These are phyloP conservation scores for Dasyornis broadbenti DNA, from an alignment of 2,113 vertebrate species.

Conservation along the genomic window DNA sequence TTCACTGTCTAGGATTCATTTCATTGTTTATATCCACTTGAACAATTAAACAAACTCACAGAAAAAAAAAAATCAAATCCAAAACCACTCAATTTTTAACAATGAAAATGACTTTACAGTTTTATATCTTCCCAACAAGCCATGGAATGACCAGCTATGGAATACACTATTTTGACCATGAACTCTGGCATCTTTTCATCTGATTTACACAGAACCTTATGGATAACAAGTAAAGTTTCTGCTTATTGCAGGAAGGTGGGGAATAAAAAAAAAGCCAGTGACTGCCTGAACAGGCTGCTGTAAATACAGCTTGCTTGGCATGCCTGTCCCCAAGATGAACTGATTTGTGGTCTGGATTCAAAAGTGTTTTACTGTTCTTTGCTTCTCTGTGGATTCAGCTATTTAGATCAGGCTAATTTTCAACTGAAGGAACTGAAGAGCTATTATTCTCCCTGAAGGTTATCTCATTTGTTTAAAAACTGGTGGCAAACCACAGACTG, in stretches of 20 bases:
- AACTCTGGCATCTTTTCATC: neutral
- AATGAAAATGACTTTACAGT: neutral
- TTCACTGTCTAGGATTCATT: neutral
- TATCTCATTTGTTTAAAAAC: slow-evolving; percentile 20
- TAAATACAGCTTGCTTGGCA: neutral
- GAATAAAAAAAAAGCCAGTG: neutral
- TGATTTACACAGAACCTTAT: neutral
- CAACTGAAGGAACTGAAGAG: slow-evolving; percentile 12
- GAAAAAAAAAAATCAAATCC: neutral
- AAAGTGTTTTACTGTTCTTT: slow-evolving; percentile 10
- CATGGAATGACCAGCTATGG: neutral
- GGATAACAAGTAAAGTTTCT: neutral
- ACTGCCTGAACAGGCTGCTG: neutral
- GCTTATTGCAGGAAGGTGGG: neutral
- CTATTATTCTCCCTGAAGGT: slow-evolving; percentile 2
- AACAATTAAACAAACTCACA: neutral
- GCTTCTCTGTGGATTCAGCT: neutral
- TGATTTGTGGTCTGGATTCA: slow-evolving; percentile 41
- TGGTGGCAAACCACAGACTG: slow-evolving; percentile 14
- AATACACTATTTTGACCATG: neutral
- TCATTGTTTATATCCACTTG: neutral
- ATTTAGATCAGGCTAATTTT: slow-evolving; percentile 50
- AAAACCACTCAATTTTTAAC: neutral
- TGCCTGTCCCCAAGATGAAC: neutral
- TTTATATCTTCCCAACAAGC: neutral